Base-by-base conservation (phyloP, 2,113 vertebrate genomes). In the human region DNA sequence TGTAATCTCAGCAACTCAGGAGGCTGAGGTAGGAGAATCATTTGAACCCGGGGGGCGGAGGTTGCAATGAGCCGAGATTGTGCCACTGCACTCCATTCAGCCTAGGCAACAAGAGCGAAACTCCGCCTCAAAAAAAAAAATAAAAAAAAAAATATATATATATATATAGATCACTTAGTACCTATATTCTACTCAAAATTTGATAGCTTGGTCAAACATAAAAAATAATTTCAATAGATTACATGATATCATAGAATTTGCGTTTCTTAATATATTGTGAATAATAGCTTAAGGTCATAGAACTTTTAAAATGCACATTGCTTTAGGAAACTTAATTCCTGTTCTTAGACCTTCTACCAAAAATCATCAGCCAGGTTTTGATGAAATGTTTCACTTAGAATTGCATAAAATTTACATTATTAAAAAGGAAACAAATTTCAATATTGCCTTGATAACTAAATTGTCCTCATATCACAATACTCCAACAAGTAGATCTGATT, bases 271-370 rank as follows among this genome's bases (percentile, higher is more conserved):
- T 22, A 22, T 6, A 50, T 5, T 59, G 4, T 92, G 10, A 52
- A 97, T 45, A 92, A 48, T 6, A 70, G 14, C 18, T 86, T 14
- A 4, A 57, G 23, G 66, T 94, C 88, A 96, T 45, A 79, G 1
- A 88, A 95, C 32, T 68, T 96, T 93, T 90, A 95, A 97, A 68
- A 16, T 79, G 30, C 13, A 23, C 3, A 50, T 52, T 79, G 23
- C 38, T 52, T 98, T 95, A 91, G 68, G 40, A 97, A 98, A 83
- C 9, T 96, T 84, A 57, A 90, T 87, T 83, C 0, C 50, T 45
- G 32, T 84, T 97, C n/a, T 96, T 97, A 52, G 27, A 35, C 91
- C 32, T 66, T 82, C 32, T 94, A 70, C 40, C 85, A 97, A 86
- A 73, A 79, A 89, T 50, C 20, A 89, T 85, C 43, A 81, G 52